Base-by-base conservation (phyloP, 2,888 invertebrate genomes). In the Amiota communis region DNA sequence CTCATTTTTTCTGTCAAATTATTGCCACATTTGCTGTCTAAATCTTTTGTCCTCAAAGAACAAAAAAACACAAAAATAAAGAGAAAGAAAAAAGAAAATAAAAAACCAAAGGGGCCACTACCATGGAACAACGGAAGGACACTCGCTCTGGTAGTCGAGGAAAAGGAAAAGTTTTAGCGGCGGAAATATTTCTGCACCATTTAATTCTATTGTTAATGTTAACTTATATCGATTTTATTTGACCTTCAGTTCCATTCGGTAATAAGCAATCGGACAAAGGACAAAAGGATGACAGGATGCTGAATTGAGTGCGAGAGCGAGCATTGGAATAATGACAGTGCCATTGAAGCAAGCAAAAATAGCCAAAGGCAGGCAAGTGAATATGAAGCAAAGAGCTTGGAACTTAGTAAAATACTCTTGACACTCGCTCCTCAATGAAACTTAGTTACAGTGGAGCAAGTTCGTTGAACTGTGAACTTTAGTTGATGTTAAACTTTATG, bases 221-320 rank as follows among this genome's bases (percentile, higher is more conserved):
- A 68, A 68, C 13, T 68, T 68, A 46, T 72, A 85, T 83, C 81
- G 82, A 83, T 83, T 83, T 83, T 84, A 79, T 82, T 78, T 84
- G 84, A 85, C 82, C 82, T 83, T 83, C 84, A 85, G 79, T 75
- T 76, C 73, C 77, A 84, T 77, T 36, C 6, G 36, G 36, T 36
- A 36, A 36, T 36, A 36, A 36, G 6, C 8, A 36, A 36, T 36
- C 8, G 36, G 36, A 36, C 36, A 36, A 36, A 36, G 23, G 23
- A 23, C 23, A 23, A 23, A 23, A 23, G 36, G 36, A 36, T 36
- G 36, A 36, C 36, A 36, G 36, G 36, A 36, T 36, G 59, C n/a
- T 20, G 23, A 3, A 23, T 23, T 3, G 23, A 23, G 23, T 23
- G 23, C 23, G 23, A 23, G 23, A 23, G 23, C 23, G 23, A 23